These are phyloP conservation scores for Amphiprion percula DNA, from an alignment of 2,113 vertebrate species.

Conservation along the genomic window DNA sequence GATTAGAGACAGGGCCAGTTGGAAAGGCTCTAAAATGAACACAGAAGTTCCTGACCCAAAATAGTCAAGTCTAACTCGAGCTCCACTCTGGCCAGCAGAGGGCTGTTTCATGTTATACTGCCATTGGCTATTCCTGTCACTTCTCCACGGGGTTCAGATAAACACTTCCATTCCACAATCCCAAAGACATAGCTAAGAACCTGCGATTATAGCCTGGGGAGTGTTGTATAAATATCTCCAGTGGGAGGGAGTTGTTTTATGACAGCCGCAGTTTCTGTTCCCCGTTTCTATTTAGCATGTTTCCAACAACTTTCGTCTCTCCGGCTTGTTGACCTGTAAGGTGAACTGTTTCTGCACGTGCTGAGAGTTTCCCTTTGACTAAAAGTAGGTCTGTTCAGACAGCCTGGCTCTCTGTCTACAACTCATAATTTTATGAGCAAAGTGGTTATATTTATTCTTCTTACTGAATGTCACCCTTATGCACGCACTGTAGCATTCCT, in stretches of 20 bases:
- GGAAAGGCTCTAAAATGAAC: constrained; percentile 67
- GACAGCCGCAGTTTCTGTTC: constrained; percentile 63
- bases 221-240: constrained; percentile 77
- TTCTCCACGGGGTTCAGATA: constrained; percentile 72
- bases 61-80: constrained; percentile 71
- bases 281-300: constrained; percentile 69
- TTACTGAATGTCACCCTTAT: constrained; percentile 31
- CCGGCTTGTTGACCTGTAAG: constrained; percentile 62
- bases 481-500: not conserved
- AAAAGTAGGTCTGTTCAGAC: constrained; percentile 64
- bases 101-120: constrained; percentile 78
- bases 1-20: constrained; percentile 69
- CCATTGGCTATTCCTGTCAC: constrained; percentile 76
- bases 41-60: constrained; percentile 67
- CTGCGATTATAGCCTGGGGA: constrained; percentile 82
- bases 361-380: constrained; percentile 53
- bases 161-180: constrained; percentile 81
- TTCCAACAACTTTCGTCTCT: constrained; percentile 62
- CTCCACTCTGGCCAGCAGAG: constrained; percentile 65
- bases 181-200: constrained; percentile 77
- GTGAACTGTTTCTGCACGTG: constrained; percentile 70
- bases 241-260: constrained; percentile 49
- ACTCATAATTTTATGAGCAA: constrained; percentile 42
- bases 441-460: constrained; percentile 39
- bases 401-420: constrained; percentile 54